These are phyloP conservation scores for Alligator sinensis DNA, from an alignment of 2,113 vertebrate species.

Conservation along the genomic window DNA sequence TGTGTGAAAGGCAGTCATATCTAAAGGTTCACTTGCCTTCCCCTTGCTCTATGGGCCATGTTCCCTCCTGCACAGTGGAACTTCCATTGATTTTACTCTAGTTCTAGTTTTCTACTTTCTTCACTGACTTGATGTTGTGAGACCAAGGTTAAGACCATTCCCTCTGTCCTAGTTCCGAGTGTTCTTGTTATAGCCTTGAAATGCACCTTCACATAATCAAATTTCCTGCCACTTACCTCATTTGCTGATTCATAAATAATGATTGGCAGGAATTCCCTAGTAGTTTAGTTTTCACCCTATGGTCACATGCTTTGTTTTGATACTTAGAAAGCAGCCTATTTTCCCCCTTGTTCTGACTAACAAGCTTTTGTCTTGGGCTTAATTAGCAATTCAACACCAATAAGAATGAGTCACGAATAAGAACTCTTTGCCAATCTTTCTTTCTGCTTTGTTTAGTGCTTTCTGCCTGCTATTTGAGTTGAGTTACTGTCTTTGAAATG, in stretches of 20 bases:
- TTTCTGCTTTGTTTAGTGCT: not conserved
- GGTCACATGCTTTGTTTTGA: not conserved
- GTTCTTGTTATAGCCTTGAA: not conserved
- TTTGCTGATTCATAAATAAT: not conserved
- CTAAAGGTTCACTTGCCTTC: not conserved
- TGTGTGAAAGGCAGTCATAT: not conserved
- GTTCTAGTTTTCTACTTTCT: not conserved
- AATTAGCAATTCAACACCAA: not conserved
- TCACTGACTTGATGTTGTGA: not conserved
- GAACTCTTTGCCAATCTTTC: not conserved
- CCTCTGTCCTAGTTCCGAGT: not conserved
- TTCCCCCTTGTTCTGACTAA: not conserved
- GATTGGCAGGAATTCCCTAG: not conserved
- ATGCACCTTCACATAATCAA: not conserved
- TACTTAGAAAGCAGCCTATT: constrained; percentile 12
- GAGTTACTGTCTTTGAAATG: not conserved
- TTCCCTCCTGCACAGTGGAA: not conserved
- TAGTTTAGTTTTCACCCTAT: not conserved
- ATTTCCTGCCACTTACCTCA: not conserved
- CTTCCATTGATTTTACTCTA: not conserved
- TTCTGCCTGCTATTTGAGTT: not conserved
- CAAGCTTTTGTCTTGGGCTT: not conserved
- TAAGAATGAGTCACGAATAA: not conserved
- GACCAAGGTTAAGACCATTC: not conserved
- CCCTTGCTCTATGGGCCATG: not conserved